phyloP scores from a whole-genome alignment of 2,888 invertebrate species.

The Isotomurus palustris region DNA sequence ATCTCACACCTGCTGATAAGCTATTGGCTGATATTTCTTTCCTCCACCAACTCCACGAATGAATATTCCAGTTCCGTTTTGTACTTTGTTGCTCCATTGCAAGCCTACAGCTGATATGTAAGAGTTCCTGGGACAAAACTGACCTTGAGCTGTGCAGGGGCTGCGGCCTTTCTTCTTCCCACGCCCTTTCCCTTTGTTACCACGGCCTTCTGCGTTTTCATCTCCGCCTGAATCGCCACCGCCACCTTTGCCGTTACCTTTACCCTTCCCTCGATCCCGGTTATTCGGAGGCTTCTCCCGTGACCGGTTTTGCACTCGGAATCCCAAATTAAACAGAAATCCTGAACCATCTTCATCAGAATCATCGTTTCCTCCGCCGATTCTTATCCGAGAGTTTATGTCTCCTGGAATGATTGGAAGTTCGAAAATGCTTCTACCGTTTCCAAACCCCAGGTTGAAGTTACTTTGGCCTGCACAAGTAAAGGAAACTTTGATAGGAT shows the following conservation, averaged over 20 bases:
- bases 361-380: too few relatives aligned
- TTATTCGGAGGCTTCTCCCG: too few relatives aligned
- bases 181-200: not conserved
- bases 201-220: not conserved
- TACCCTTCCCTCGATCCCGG: not conserved
- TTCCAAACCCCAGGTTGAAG: too few relatives aligned
- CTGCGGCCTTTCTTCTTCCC: constrained; percentile 6
- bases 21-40: constrained; percentile 22
- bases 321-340: not conserved
- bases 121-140: constrained; percentile 15
- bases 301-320: not conserved
- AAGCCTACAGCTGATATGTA: constrained; percentile 28
- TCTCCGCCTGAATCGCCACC: not conserved
- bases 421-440: too few relatives aligned
- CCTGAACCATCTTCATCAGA: not conserved
- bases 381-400: too few relatives aligned
- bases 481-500: too few relatives aligned
- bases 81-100: constrained; percentile 20
- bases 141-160: constrained; percentile 19
- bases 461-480: too few relatives aligned
- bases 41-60: constrained; percentile 7
- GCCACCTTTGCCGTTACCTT: not conserved
- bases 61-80: constrained; percentile 35
- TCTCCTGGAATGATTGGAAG: too few relatives aligned
- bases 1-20: constrained; percentile 20